Percentiles rank a stretch among this genome's conserved stretches.
Evolutionary conservation across 2,113 vertebrate genomes (phyloP).

Genomic region (Ploceus nigricollis): DNA sequence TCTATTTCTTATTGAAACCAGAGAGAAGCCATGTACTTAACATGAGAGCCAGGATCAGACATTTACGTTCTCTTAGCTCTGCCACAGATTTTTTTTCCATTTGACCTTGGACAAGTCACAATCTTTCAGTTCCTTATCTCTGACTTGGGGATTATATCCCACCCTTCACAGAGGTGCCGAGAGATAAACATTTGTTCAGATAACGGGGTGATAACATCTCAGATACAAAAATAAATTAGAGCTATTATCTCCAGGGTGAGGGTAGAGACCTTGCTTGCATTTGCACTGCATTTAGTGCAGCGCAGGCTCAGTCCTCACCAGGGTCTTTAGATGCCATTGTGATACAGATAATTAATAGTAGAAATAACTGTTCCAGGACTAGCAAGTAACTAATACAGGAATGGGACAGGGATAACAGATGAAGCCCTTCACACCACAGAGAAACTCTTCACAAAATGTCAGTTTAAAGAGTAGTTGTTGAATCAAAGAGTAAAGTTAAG

Average conservation of each 20-base stretch:
- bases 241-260: constrained; percentile 19
- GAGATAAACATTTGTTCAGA: constrained; percentile 43
- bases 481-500: background rate
- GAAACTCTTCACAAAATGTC: background rate
- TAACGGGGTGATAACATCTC: constrained; percentile 27
- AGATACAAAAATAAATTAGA: constrained; percentile 33
- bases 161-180: background rate
- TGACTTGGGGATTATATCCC: constrained; percentile 52
- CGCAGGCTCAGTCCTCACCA: background rate
- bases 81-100: background rate
- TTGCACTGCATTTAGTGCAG: background rate
- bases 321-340: background rate
- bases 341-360: background rate
- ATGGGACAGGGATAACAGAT: background rate
- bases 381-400: background rate
- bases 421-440: background rate
- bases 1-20: constrained; percentile 25
- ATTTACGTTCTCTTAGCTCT: background rate
- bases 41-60: background rate
- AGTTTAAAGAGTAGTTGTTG: background rate
- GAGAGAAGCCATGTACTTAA: background rate
- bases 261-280: background rate
- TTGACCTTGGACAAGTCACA: constrained; percentile 43
- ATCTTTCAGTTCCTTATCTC: constrained; percentile 50
- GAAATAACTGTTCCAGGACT: background rate